These are phyloP conservation scores for Parochlus steinenii DNA, from an alignment of 2,888 invertebrate species.

Conservation along the genomic window DNA sequence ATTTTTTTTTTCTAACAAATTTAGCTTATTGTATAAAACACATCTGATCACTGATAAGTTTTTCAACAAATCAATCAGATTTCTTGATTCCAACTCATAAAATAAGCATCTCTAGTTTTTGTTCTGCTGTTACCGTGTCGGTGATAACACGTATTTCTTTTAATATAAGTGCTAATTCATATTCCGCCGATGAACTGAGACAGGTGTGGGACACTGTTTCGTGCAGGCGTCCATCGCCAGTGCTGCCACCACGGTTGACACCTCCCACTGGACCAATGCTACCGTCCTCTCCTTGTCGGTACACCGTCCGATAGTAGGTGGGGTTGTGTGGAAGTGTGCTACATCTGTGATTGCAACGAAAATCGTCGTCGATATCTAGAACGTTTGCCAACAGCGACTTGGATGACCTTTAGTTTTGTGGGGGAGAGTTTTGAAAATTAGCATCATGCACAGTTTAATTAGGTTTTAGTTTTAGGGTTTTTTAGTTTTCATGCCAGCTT, in stretches of 20 bases:
- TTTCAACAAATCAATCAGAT: too few species aligned
- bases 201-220: slow-evolving; percentile 64
- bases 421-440: slow-evolving; percentile 32
- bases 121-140: slow-evolving; percentile 63
- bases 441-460: too few species aligned
- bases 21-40: too few species aligned
- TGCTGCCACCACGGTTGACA: too few species aligned
- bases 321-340: slow-evolving; percentile 37
- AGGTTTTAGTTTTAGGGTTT: too few species aligned
- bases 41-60: too few species aligned
- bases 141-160: slow-evolving; percentile 88
- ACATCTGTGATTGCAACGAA: slow-evolving; percentile 57
- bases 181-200: slow-evolving; percentile 63
- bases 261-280: slow-evolving; percentile 31
- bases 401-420: slow-evolving; percentile 71
- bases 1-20: too few species aligned
- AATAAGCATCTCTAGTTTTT: too few species aligned
- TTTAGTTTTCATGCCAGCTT: too few species aligned
- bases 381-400: slow-evolving; percentile 92
- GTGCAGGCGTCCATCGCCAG: slow-evolving; percentile 43
- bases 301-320: slow-evolving; percentile 53
- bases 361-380: slow-evolving; percentile 92
- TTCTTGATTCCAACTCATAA: too few species aligned
- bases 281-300: slow-evolving; percentile 34
- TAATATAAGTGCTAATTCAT: slow-evolving; percentile 84